Conservation (phyloP, 2,113 vertebrate genomes). For the Grammomys dolichurus region DNA sequence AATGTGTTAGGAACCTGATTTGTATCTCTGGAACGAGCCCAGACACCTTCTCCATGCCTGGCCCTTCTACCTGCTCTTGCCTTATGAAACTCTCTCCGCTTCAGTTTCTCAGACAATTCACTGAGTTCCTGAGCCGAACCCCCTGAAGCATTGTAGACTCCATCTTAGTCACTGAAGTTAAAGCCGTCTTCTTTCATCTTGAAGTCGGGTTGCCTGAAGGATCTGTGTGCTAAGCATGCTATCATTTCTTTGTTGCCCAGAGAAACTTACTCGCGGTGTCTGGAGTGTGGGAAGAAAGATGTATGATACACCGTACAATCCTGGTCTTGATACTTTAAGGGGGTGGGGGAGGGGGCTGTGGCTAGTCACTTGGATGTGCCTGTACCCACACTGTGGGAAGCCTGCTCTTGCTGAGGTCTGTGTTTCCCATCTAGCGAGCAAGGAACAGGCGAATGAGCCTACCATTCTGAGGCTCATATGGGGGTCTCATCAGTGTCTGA, state of each 20-base stretch:
- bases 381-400: no score
- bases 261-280: neutral
- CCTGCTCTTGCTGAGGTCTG: no score
- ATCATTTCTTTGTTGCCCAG: neutral
- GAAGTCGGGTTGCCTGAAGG: neutral
- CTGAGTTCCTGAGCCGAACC: neutral
- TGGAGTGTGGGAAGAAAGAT: neutral
- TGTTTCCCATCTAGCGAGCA: neutral
- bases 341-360: neutral
- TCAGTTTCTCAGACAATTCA: accelerated
- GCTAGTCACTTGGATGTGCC: neutral
- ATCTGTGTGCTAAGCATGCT: no score
- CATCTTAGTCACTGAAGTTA: neutral
- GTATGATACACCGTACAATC: neutral
- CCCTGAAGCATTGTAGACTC: neutral
- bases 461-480: neutral
- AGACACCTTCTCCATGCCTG: neutral
- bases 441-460: no score
- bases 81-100: neutral
- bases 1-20: accelerated
- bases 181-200: neutral
- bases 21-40: accelerated
- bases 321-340: neutral
- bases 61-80: neutral
- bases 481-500: neutral